A percentile compares a stretch with the other conserved stretches of the same genome.
Conservation (phyloP, 2,888 invertebrate genomes). For the Eudasyphora cyanicolor region DNA sequence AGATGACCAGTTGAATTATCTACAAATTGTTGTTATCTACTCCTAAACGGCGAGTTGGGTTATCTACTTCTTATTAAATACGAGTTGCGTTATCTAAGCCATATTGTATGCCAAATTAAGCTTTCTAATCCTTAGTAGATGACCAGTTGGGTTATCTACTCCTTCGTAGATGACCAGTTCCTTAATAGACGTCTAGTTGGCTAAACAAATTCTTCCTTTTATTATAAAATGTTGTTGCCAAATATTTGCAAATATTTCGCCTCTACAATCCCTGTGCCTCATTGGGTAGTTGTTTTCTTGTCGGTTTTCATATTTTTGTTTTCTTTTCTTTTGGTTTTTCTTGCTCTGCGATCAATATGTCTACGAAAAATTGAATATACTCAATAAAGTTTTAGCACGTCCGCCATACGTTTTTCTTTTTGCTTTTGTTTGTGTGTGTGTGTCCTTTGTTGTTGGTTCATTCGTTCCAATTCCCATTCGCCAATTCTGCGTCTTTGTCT, state of each 20-base stretch:
- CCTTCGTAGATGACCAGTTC: no score
- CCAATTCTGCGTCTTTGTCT: not conserved
- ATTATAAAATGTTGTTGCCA: no score
- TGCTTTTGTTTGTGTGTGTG: constrained; percentile 7
- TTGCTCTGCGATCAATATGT: constrained; percentile 61
- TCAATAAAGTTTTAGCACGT: constrained; percentile 69
- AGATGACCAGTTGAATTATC: no score
- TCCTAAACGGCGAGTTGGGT: no score
- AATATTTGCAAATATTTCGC: not conserved
- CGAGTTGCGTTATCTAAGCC: no score
- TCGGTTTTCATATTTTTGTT: constrained; percentile 33
- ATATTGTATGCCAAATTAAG: no score
- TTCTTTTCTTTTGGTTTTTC: constrained; percentile 34
- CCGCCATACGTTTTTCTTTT: constrained; percentile 53
- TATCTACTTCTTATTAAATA: no score
- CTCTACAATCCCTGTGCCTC: not conserved
- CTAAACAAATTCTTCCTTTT: no score
- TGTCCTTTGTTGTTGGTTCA: not conserved
- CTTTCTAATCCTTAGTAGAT: no score
- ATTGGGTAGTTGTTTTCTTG: not conserved
- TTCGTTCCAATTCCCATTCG: constrained; percentile 1
- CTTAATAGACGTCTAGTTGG: no score
- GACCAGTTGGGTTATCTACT: no score
- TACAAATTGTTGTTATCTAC: no score
- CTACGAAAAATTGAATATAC: constrained; percentile 68